Percentiles rank a stretch among this genome's conserved stretches.
Conservation (phyloP, 2,113 vertebrate species). For the Catagonus wagneri region DNA sequence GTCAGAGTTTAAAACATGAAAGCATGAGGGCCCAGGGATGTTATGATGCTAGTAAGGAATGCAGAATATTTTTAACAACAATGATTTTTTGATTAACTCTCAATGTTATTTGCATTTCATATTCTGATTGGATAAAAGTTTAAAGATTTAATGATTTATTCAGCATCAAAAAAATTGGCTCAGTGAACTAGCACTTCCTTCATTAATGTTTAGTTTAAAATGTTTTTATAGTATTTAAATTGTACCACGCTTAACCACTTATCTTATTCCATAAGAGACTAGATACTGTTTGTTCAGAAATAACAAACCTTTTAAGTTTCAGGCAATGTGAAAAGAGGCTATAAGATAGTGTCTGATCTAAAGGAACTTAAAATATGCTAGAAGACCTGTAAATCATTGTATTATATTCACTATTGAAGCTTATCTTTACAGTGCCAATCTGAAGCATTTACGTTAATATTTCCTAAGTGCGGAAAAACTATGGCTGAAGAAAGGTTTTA, state of each 20-base stretch:
- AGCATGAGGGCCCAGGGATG: background rate
- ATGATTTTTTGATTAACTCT: background rate
- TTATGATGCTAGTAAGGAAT: background rate
- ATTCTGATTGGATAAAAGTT: background rate
- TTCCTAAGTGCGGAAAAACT: background rate
- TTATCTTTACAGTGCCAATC: background rate
- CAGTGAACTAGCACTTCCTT: background rate
- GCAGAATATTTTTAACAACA: background rate
- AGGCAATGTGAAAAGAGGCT: background rate
- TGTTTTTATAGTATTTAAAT: background rate
- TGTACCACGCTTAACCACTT: background rate
- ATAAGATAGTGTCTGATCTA: background rate
- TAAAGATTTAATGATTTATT: background rate
- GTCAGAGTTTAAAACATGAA: background rate
- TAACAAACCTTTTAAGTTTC: background rate
- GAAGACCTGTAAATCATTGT: background rate
- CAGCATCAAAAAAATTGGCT: background rate
- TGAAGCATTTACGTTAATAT: background rate
- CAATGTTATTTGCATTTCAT: background rate
- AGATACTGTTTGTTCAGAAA: background rate
- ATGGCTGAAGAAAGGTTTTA: background rate
- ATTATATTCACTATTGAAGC: background rate
- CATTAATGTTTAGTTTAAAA: background rate
- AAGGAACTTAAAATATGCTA: background rate
- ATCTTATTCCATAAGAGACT: background rate